phyloP scores from a whole-genome alignment of 2,888 invertebrate genomes.

The Subacronicta megacephala region DNA sequence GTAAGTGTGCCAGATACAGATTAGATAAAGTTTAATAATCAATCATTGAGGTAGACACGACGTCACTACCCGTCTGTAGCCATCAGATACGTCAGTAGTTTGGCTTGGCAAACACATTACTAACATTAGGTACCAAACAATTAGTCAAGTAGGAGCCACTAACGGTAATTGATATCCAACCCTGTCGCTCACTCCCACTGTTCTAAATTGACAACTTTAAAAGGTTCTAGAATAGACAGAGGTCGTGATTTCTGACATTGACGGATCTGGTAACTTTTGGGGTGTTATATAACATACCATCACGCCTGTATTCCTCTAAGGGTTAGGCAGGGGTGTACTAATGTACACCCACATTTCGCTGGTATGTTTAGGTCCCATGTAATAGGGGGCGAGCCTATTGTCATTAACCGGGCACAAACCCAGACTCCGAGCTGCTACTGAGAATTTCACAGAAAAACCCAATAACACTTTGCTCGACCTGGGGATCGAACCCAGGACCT shows the following conservation, averaged over 20 bases:
- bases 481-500: too few relatives aligned
- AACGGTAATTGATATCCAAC: slow-evolving; percentile 58
- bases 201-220: slow-evolving; percentile 13
- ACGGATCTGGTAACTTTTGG: neutral
- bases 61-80: slow-evolving; percentile 4
- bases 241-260: neutral
- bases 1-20: too few relatives aligned
- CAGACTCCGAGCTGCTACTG: too few relatives aligned
- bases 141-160: slow-evolving; percentile 37
- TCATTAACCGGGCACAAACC: too few relatives aligned
- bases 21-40: neutral
- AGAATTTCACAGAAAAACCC: too few relatives aligned
- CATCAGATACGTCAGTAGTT: slow-evolving; percentile 29
- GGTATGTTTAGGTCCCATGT: too few relatives aligned
- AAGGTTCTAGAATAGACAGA: slow-evolving; percentile 4
- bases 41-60: slow-evolving; percentile 12
- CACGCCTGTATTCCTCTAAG: too few relatives aligned
- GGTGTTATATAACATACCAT: too few relatives aligned
- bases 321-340: too few relatives aligned
- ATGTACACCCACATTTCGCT: too few relatives aligned
- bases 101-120: slow-evolving; percentile 48
- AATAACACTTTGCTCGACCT: too few relatives aligned
- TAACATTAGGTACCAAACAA: slow-evolving; percentile 46
- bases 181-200: slow-evolving; percentile 32
- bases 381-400: too few relatives aligned